phyloP scores from a whole-genome alignment of 1,140 invertebrate genomes.

The Globodera ellingtonae region DNA sequence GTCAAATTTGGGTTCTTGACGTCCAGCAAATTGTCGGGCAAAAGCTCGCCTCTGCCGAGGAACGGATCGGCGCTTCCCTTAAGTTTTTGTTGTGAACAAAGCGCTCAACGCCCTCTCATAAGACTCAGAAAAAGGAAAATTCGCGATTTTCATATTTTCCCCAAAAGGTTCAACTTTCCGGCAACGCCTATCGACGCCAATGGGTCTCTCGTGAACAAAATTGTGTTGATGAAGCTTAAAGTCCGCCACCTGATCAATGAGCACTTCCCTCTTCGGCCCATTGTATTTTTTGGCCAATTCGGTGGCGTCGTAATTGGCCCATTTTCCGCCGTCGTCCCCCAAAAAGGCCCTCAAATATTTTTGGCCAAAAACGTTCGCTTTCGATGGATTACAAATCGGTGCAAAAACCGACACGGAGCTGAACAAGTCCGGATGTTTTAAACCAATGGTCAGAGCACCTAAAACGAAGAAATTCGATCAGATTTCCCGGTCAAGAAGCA shows the following conservation, averaged over 20 bases:
- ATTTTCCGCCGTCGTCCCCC: constrained; percentile 67
- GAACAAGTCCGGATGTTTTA: constrained; percentile 88
- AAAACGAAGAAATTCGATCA: constrained; percentile 67
- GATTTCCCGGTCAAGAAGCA: too few species aligned
- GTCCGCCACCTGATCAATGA: constrained; percentile 84
- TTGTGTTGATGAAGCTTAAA: constrained; percentile 60
- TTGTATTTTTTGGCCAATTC: constrained; percentile 80
- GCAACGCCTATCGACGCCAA: too few species aligned
- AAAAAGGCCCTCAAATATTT: constrained; percentile 79
- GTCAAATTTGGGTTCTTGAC: constrained; percentile 73
- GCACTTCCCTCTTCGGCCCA: constrained; percentile 80
- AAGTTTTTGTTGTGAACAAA: not conserved
- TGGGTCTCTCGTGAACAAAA: not conserved
- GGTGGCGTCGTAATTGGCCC: constrained; percentile 86
- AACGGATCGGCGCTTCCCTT: constrained; percentile 77
- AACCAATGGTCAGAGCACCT: constrained; percentile 85
- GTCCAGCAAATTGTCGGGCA: constrained; percentile 81
- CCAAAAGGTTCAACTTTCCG: too few species aligned
- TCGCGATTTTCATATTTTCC: too few species aligned
- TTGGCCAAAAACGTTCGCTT: constrained; percentile 79
- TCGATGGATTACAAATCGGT: constrained; percentile 85
- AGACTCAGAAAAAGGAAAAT: too few species aligned
- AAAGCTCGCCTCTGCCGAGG: constrained; percentile 76
- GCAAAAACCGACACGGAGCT: constrained; percentile 92
- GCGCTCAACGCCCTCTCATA: too few species aligned